These are phyloP conservation scores for Acromyrmex echinatior DNA, from an alignment of 1,140 invertebrate species.

Conservation along the genomic window DNA sequence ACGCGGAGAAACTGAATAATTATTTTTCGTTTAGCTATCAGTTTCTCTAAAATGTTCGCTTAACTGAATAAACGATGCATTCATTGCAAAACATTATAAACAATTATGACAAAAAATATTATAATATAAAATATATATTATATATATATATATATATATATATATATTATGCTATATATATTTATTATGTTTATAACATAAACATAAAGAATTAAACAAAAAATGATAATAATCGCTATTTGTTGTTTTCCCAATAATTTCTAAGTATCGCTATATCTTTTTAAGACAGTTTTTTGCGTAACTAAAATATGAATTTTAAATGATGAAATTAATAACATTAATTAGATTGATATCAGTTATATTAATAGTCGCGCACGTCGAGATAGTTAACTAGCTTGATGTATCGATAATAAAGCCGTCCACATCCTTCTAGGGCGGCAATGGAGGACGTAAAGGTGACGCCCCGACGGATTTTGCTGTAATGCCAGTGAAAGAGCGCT, in stretches of 20 bases:
- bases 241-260: not conserved
- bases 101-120: not conserved
- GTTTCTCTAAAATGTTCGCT: not conserved
- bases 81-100: not conserved
- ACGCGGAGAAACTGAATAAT: not conserved
- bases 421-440: slow-evolving; percentile 17
- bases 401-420: slow-evolving; percentile 71
- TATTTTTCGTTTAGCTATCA: slow-evolving; percentile 4
- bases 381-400: slow-evolving; percentile 8
- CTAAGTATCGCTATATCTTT: not conserved
- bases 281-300: not conserved
- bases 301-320: not conserved
- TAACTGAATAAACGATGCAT: not conserved
- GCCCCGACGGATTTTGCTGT: slow-evolving; percentile 42
- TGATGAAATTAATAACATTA: slow-evolving; percentile 9
- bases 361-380: not conserved
- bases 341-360: not conserved
- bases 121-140: not conserved
- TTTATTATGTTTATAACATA: too few species aligned
- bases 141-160: too few species aligned
- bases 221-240: not conserved
- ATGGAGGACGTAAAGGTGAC: slow-evolving; percentile 68
- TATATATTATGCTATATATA: not conserved
- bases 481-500: slow-evolving; percentile 60
- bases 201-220: not conserved